Evolutionary conservation across 1,140 invertebrate species (phyloP), one percentile per base, ranked within the genome.

Genomic region (Mactra quadrangularis): DNA sequence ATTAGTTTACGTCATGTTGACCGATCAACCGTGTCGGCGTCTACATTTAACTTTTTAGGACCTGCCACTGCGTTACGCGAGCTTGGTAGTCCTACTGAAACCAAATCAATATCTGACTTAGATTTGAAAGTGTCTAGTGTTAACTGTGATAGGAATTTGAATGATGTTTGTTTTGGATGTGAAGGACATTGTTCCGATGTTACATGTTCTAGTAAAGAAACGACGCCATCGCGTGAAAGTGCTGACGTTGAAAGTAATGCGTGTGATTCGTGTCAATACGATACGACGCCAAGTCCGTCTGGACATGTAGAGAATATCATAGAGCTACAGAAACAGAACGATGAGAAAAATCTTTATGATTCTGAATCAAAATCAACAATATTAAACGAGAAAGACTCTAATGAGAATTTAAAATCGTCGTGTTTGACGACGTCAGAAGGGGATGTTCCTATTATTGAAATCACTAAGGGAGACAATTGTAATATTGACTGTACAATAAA

Each of bases 91-190:
- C 75, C 79, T 15, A 74, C 72, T 13, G 84, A 85, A 66, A n/a
- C 75, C n/a, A 71, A 75, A 60, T 17, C 62, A 31, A 19, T 57
- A 7, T 25, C 25, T 17, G 59, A 76, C 3, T 59, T 76, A 15
- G 50, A 70, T 27, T 72, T 50, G 59, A 29, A 25, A 22, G 68
- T 41, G 25, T 52, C 52, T 83, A 35, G 55, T 82, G 66, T 53
- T 29, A 76, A 64, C 35, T 85, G 84, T 33, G 77, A 87, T 15
- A 87, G 83, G 55, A 91, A 91, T 75, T 86, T 92, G 52, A 92
- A 92, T 82, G 91, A 92, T 81, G 90, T 92, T 27, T 92, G 91
- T 87, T 92, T 91, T 83, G 91, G 91, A n/a, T 92, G 91, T 86
- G 90, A 91, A 55, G 91, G 91, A 11, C 85, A 86, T 22, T 92